phyloP scores from a whole-genome alignment of 2,888 invertebrate genomes.

The Ectemnius lituratus region DNA sequence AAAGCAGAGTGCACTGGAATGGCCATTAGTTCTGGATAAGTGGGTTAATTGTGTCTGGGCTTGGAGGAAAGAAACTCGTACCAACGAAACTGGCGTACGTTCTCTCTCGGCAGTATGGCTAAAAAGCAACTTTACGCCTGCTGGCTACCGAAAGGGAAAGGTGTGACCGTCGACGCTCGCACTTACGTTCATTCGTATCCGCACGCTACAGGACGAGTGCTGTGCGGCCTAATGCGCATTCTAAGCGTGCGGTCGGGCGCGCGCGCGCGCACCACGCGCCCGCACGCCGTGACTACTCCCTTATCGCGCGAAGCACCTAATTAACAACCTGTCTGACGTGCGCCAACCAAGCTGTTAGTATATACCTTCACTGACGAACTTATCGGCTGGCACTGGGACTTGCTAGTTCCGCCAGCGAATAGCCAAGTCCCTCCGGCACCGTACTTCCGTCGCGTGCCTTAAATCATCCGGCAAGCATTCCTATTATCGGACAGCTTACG shows the following conservation, averaged over 20 bases:
- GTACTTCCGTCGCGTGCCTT: neutral
- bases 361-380: slow-evolving; percentile 17
- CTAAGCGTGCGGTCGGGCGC: slow-evolving; percentile 5
- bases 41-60: slow-evolving; percentile 64
- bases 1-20: slow-evolving; percentile 58
- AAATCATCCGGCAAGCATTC: slow-evolving; percentile 20
- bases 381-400: slow-evolving; percentile 22
- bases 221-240: slow-evolving; percentile 33
- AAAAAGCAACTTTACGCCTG: slow-evolving; percentile 62
- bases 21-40: slow-evolving; percentile 68
- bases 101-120: slow-evolving; percentile 47
- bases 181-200: no score
- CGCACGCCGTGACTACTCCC: slow-evolving; percentile 7
- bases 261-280: slow-evolving; percentile 14
- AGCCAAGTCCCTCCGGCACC: neutral
- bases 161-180: slow-evolving; percentile 26
- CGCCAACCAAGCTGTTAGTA: neutral
- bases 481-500: slow-evolving; percentile 15
- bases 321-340: slow-evolving; percentile 46
- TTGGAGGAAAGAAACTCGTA: slow-evolving; percentile 32
- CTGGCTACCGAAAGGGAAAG: slow-evolving; percentile 66
- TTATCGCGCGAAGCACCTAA: slow-evolving; percentile 49
- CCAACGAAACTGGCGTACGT: slow-evolving; percentile 30
- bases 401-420: neutral
- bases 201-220: no score